Evolutionary conservation across 2,113 vertebrate species (phyloP).

Genomic region (Microtus pennsylvanicus): DNA sequence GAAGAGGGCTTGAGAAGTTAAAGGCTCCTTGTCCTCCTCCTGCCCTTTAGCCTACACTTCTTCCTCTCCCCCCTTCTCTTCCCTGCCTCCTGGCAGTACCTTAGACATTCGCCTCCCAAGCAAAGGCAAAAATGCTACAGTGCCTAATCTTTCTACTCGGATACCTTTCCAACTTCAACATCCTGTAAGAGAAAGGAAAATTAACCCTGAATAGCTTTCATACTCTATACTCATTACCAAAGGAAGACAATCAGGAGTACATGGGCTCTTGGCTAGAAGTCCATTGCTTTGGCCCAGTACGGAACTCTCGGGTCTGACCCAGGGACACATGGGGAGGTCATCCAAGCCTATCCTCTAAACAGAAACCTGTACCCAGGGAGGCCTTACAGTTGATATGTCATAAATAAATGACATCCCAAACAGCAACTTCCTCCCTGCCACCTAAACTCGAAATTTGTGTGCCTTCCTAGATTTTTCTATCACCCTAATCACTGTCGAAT

Average conservation of each 20-base stretch:
- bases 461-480: neutral
- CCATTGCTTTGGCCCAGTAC: neutral
- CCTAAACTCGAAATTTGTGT: neutral
- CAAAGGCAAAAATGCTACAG: neutral
- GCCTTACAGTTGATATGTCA: neutral
- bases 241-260: neutral
- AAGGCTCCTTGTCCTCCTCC: neutral
- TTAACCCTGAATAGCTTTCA: constrained; percentile 18
- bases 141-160: neutral
- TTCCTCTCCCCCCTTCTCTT: neutral
- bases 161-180: neutral
- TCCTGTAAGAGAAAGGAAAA: constrained; percentile 20
- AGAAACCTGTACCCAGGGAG: neutral
- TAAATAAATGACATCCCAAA: neutral
- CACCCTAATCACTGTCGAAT: neutral
- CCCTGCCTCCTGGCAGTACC: neutral
- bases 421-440: neutral
- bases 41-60: neutral
- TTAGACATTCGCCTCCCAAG: neutral
- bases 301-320: neutral
- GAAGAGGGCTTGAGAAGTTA: neutral
- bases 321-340: neutral
- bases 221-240: constrained; percentile 37
- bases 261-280: neutral
- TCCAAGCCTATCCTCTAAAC: neutral